phyloP scores from a whole-genome alignment of 1,140 invertebrate species.

The Arctopsyche grandis region DNA sequence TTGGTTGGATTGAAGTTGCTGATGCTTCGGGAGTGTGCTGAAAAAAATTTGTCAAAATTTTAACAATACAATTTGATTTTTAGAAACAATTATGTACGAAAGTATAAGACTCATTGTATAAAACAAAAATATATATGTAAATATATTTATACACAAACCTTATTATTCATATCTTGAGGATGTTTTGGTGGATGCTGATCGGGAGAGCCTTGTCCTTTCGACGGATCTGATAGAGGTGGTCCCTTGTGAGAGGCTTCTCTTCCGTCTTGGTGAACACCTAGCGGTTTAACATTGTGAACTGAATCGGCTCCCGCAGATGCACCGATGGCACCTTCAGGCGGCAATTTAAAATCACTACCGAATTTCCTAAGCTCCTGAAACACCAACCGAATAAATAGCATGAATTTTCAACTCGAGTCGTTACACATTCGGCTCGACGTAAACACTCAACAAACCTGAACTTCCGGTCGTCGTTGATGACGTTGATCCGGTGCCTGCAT shows the following conservation, averaged over 20 bases:
- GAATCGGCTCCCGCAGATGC: constrained; percentile 18
- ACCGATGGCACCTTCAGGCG: constrained; percentile 61
- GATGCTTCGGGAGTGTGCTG: constrained; percentile 12
- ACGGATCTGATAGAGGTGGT: constrained; percentile 12
- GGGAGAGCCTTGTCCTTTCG: constrained; percentile 21
- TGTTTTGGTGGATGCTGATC: constrained; percentile 31
- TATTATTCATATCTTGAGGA: constrained; percentile 36
- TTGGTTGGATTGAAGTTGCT: constrained; percentile 41
- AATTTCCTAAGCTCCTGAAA: constrained; percentile 66
- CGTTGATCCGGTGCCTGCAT: constrained; percentile 12
- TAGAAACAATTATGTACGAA: too few relatives aligned
- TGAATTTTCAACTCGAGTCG: not conserved
- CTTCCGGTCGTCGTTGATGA: constrained; percentile 58
- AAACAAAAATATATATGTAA: constrained; percentile 1
- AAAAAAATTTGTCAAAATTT: too few relatives aligned
- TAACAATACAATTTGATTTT: too few relatives aligned
- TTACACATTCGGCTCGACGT: not conserved
- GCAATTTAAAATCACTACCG: constrained; percentile 67
- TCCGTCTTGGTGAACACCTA: constrained; percentile 13
- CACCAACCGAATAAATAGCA: not conserved
- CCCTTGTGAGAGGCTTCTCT: constrained; percentile 31
- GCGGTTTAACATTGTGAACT: constrained; percentile 18
- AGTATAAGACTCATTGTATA: too few relatives aligned
- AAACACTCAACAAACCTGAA: constrained; percentile 56
- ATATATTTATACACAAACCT: not conserved